Evolutionary conservation across 2,797 vertebrate genomes (phyloP), one percentile per base, ranked within the genome.

Genomic region (Philypnodon macrostomus): DNA sequence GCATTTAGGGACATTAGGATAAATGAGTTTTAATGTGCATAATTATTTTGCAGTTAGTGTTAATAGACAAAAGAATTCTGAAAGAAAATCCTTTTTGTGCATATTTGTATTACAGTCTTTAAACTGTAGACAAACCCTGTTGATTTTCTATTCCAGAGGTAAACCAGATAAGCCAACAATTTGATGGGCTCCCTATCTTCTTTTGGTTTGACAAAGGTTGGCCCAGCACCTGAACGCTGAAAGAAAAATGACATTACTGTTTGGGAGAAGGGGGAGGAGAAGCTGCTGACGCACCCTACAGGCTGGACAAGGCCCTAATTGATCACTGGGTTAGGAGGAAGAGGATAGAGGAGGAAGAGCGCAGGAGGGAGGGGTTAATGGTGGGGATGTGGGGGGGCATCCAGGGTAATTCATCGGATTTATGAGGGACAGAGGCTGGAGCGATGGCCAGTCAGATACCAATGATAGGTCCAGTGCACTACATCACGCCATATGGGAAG

Each of bases 251-350:
- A 86, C 69, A 74, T 30, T 37, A 41, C 54, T 4, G 36, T 55
- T 46, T 53, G 36, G 38, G 59, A 56, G 61, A 47, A n/a, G 46
- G 64, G n/a, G 57, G 29, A 18, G 11, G 9, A 26, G 59, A 79
- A 85, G 89, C 65, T 81, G 87, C 89, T 89, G 89, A 90, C 47
- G 6, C 13, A 37, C 55, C 26, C 50, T 26, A 45, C 40, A 40
- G 27, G 62, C 66, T 58, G 73, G 79, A 83, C 80, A 73, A 80
- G 76, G 64, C 47, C 71, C 86, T 88, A 89, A 88, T 89, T 88
- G 89, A 91, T 90, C 76, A 78, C 85, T 85, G 16, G 56, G 80
- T 84, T 80, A 73, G 66, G 58, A 67, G 71, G 66, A 57, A 57
- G 66, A 53, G 58, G 45, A 15, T 39, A 17, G 35, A 29, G 44